phyloP scores from a whole-genome alignment of 2,888 invertebrate species.

The Nemoura dubitans region DNA sequence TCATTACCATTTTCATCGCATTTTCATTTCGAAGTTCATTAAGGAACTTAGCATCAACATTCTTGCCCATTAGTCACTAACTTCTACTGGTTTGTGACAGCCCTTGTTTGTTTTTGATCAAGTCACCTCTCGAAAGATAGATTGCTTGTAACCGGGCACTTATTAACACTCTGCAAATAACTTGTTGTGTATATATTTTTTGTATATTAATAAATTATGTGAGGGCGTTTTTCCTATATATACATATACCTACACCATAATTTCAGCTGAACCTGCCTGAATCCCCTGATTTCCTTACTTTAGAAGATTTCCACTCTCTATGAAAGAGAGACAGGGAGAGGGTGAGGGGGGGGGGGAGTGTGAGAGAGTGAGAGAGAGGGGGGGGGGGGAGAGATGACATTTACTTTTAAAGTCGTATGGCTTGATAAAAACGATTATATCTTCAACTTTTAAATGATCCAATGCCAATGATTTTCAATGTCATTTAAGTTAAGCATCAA shows the following conservation, averaged over 20 bases:
- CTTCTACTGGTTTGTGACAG: background rate
- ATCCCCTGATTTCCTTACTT: background rate
- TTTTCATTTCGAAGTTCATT: background rate
- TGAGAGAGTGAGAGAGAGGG: no score
- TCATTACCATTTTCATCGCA: background rate
- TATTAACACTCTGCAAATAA: background rate
- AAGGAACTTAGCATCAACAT: background rate
- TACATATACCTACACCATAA: background rate
- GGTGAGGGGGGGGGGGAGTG: no score
- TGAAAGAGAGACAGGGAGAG: no score
- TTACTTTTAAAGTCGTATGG: no score
- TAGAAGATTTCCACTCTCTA: background rate
- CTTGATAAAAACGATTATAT: no score
- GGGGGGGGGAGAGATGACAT: no score
- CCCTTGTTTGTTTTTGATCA: background rate
- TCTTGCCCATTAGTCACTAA: background rate
- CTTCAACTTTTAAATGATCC: background rate
- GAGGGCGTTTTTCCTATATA: background rate
- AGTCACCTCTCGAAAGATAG: background rate
- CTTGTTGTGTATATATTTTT: background rate
- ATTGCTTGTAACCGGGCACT: background rate
- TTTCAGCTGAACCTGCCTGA: background rate
- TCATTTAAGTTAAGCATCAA: background rate
- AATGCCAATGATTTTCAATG: background rate
- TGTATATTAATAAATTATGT: background rate